These are phyloP conservation scores for Kuschelorhynchus macadamiae DNA, from an alignment of 2,888 invertebrate genomes.

Conservation along the genomic window DNA sequence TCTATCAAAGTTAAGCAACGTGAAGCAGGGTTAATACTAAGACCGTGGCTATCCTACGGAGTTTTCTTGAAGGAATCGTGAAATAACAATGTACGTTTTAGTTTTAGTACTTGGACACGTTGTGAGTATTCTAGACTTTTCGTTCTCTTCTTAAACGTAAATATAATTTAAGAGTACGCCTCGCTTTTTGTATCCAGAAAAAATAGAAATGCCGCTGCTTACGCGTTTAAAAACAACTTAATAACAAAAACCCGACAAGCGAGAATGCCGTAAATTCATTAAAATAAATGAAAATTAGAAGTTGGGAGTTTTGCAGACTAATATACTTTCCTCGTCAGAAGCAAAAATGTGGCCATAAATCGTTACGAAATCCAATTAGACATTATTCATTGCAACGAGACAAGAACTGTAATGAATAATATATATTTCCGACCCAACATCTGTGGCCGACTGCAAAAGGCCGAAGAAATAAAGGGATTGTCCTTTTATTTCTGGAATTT, in stretches of 20 bases:
- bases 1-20: too few relatives aligned
- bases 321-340: constrained; percentile 51
- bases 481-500: constrained; percentile 59
- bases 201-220: too few relatives aligned
- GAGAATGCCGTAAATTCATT: constrained; percentile 43
- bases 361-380: constrained; percentile 53
- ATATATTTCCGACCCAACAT: constrained; percentile 62
- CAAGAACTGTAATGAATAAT: constrained; percentile 60
- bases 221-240: not conserved
- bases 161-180: too few relatives aligned
- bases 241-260: constrained; percentile 1
- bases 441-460: constrained; percentile 61
- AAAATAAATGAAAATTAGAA: constrained; percentile 50
- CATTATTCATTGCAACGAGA: constrained; percentile 53
- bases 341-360: constrained; percentile 52
- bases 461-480: constrained; percentile 61
- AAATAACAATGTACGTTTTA: too few relatives aligned
- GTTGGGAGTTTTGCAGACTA: constrained; percentile 41
- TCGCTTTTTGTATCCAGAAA: too few relatives aligned
- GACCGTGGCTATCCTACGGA: too few relatives aligned
- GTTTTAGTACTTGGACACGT: too few relatives aligned
- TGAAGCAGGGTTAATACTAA: too few relatives aligned
- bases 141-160: too few relatives aligned
- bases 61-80: too few relatives aligned
- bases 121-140: too few relatives aligned